Evolutionary conservation across 2,113 vertebrate species (phyloP).

Genomic region (Cyanistes caeruleus): DNA sequence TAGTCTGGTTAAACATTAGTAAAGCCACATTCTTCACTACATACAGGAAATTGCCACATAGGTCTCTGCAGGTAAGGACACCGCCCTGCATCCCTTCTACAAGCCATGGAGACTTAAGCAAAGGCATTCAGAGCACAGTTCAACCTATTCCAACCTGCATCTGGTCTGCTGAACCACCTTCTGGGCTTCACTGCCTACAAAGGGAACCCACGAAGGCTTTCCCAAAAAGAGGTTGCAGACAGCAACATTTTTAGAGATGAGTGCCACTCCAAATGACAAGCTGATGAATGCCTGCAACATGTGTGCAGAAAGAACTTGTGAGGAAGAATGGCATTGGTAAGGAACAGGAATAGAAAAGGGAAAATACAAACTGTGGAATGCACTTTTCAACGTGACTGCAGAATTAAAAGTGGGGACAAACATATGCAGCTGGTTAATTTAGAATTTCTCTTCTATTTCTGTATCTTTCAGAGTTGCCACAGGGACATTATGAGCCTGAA

Average conservation of each 20-base stretch:
- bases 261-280: background rate
- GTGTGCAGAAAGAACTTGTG: background rate
- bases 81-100: background rate
- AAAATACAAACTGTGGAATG: background rate
- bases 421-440: background rate
- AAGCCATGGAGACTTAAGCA: background rate
- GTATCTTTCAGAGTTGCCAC: background rate
- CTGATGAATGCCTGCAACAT: background rate
- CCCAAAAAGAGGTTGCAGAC: background rate
- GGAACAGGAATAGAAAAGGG: background rate
- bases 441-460: slow-evolving; percentile 21
- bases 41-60: background rate
- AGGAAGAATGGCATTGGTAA: background rate
- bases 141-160: background rate
- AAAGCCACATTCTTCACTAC: background rate
- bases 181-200: background rate
- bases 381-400: background rate
- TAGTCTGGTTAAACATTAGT: background rate
- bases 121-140: background rate
- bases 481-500: background rate
- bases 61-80: background rate
- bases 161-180: background rate
- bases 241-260: background rate
- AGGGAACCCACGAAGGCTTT: background rate
- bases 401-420: background rate